phyloP scores from a whole-genome alignment of 2,113 vertebrate genomes.

The Xenopus laevis region DNA sequence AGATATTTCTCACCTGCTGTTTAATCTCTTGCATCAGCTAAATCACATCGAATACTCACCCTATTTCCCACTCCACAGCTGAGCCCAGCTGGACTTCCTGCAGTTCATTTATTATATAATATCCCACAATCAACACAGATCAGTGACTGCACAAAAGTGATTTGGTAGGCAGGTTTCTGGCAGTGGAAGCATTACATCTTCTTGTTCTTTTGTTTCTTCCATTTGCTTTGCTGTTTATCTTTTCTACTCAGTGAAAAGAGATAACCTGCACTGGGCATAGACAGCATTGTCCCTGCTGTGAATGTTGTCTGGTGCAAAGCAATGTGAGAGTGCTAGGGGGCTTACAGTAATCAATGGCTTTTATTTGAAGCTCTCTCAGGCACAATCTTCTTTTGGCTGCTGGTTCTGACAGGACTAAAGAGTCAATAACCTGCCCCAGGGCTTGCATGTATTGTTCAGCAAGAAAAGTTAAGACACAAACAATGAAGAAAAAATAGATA shows the following conservation, averaged over 20 bases:
- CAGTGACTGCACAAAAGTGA: no score
- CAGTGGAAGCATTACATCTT: background rate
- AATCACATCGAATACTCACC: background rate
- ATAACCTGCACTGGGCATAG: constrained; percentile 23
- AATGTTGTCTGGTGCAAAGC: constrained; percentile 13
- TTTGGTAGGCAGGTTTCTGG: background rate
- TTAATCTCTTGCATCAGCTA: constrained; percentile 22
- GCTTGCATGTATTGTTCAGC: background rate
- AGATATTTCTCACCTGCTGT: constrained; percentile 27
- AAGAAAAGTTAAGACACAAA: background rate
- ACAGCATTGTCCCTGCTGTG: background rate
- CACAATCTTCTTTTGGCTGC: background rate
- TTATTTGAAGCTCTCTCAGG: background rate
- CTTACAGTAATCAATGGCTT: background rate
- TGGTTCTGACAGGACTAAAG: background rate
- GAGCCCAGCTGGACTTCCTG: background rate
- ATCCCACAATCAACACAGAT: no score
- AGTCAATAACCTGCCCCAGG: background rate
- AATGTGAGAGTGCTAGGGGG: constrained; percentile 19
- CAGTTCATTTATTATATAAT: no score
- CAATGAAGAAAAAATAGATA: background rate
- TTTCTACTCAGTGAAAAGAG: background rate
- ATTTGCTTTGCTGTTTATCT: constrained; percentile 4
- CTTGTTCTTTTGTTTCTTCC: background rate
- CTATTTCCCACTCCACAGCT: constrained; percentile 10